Base-by-base conservation (phyloP, 2,113 vertebrate genomes). In the Melozone crissalis region DNA sequence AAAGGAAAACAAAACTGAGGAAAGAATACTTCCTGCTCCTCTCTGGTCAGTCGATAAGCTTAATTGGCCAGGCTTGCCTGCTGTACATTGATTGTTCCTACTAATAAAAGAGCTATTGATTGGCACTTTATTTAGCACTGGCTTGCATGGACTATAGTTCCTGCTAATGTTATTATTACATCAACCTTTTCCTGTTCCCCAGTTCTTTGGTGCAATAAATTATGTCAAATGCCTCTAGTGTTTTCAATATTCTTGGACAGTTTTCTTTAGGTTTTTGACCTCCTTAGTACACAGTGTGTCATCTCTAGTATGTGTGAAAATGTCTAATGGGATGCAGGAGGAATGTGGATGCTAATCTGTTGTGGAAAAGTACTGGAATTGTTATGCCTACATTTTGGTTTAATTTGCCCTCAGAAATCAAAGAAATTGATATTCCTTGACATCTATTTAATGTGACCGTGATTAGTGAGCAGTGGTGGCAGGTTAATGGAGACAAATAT, bases 41-140 rank as follows among this genome's bases (percentile, higher is more conserved):
- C 97, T 97, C 97, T 92, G 91, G 91, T 58, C 71, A 94, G 96
- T 98, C 93, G 97, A 99, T 99, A 98, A 97, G 96, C 97, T 98
- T 98, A 98, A 98, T 98, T 98, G 98, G 98, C 97, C 96, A 96
- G 97, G 97, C 97, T 98, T 97, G 98, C 98, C 98, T 98, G 98
- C 92, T 95, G 91, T 96, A 77, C 98, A 98, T 98, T 98, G 98
- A 99, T 99, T 98, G 98, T 86, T 85, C 97, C 98, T 97, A 95
- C 98, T 98, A 98, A 98, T 98, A 98, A 98, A 98, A 98, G 97
- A 97, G 95, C 97, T 98, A 98, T 98, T 98, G 98, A 99, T 98
- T 98, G 97, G 98, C 98, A 98, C 97, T 97, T 97, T 98, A 98
- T 98, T 98, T 98, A 98, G 98, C 97, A 95, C 96, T 95, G 97